These are phyloP conservation scores for Ricordea florida DNA, from an alignment of 92 coral and sea anemone species.

Conservation along the genomic window DNA sequence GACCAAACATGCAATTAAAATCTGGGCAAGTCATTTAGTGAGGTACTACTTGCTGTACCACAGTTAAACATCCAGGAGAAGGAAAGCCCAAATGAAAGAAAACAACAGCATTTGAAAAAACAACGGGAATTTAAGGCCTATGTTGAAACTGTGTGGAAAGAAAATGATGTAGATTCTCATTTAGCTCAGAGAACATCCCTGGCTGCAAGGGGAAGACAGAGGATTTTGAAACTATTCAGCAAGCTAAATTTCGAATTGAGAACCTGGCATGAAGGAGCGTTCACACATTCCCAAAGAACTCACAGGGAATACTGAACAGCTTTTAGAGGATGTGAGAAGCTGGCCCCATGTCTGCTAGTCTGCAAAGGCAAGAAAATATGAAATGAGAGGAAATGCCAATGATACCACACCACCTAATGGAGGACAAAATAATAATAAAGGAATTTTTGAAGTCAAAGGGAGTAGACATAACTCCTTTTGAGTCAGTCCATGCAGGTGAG, in stretches of 20 bases:
- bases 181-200: constrained; percentile 20
- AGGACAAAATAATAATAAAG: too few relatives aligned
- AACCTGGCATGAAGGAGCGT: constrained; percentile 6
- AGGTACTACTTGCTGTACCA: constrained; percentile 20
- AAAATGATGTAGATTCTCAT: constrained; percentile 20
- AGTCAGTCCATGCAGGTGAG: too few relatives aligned
- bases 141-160: constrained; percentile 18
- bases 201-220: constrained; percentile 9
- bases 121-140: constrained; percentile 25
- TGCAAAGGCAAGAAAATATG: constrained; percentile 27
- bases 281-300: constrained; percentile 21
- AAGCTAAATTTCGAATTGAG: constrained; percentile 24
- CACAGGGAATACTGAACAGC: constrained; percentile 16
- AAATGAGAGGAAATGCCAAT: constrained; percentile 25
- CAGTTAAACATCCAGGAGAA: constrained; percentile 29
- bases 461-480: too few relatives aligned
- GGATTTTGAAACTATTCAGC: constrained; percentile 12
- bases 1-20: constrained; percentile 28
- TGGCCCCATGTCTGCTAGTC: constrained; percentile 43
- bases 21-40: constrained; percentile 25
- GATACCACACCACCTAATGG: too few relatives aligned
- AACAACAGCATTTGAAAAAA: not conserved
- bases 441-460: too few relatives aligned
- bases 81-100: constrained; percentile 22
- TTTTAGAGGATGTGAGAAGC: constrained; percentile 17